Percentiles rank a stretch among this genome's conserved stretches.
Evolutionary conservation across 2,113 vertebrate genomes (phyloP).

Genomic region (Sinocyclocheilus grahami): DNA sequence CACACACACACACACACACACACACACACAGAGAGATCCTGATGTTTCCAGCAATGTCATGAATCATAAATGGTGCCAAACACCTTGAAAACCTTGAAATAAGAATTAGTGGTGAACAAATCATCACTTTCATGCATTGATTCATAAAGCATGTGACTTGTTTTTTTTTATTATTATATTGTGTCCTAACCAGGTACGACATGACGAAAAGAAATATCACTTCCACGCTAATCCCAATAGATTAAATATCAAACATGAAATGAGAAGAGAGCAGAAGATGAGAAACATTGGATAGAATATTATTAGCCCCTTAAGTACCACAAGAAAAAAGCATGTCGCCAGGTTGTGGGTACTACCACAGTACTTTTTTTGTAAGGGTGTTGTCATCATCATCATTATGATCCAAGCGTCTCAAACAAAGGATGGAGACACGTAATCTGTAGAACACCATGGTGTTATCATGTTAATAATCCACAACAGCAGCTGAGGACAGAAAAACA

Average conservation of each 20-base stretch:
- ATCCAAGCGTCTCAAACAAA: constrained; percentile 35
- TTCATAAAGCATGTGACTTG: not conserved
- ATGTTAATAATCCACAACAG: constrained; percentile 53
- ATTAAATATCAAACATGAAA: not conserved
- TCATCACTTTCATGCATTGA: not conserved
- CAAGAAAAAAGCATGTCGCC: not conserved
- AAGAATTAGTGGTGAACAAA: not conserved
- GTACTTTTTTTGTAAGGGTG: constrained; percentile 15
- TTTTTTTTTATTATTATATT: not conserved
- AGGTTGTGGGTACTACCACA: not conserved
- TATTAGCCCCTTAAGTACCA: not conserved
- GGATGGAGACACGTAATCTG: constrained; percentile 34
- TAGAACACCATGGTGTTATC: constrained; percentile 26
- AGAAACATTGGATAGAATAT: not conserved
- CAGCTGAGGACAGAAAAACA: constrained; percentile 54
- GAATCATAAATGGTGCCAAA: not conserved
- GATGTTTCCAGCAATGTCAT: not conserved
- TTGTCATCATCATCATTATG: constrained; percentile 3
- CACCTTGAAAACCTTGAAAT: not conserved
- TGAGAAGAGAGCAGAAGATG: not conserved
- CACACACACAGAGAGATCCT: not conserved
- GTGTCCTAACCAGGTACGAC: not conserved
- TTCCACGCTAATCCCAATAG: not conserved
- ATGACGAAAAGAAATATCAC: not conserved
- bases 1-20: not conserved